Conservation (phyloP, 1,140 invertebrate genomes). For the Uloborus diversus region DNA sequence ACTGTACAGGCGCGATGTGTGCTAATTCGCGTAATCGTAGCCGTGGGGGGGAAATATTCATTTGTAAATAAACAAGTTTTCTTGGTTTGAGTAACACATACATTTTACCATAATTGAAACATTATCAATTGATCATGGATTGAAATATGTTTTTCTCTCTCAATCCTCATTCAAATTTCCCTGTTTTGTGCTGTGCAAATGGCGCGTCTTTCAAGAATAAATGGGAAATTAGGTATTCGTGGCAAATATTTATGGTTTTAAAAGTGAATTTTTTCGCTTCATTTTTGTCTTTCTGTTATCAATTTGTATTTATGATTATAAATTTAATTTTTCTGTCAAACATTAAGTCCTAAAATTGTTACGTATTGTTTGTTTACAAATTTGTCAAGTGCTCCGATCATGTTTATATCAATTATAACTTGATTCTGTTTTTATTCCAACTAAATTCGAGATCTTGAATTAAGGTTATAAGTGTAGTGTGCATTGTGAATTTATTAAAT, state of each 20-base stretch:
- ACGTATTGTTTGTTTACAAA: too few species aligned
- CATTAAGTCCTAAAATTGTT: too few species aligned
- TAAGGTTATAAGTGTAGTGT: too few species aligned
- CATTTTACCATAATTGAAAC: neutral
- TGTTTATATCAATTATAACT: too few species aligned
- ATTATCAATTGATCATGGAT: neutral
- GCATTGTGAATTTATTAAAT: too few species aligned
- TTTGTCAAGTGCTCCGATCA: too few species aligned
- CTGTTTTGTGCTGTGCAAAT: slow-evolving; percentile 43
- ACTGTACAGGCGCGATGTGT: slow-evolving; percentile 51
- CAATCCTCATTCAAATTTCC: slow-evolving; percentile 51
- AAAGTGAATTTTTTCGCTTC: too few species aligned
- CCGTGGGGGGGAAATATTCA: slow-evolving; percentile 29
- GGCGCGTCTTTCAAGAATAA: slow-evolving; percentile 54
- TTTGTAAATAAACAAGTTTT: slow-evolving; percentile 8
- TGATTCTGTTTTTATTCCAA: too few species aligned
- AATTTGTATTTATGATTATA: too few species aligned
- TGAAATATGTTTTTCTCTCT: neutral
- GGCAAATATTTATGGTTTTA: slow-evolving; percentile 12
- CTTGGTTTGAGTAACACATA: neutral
- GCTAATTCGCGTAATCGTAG: slow-evolving; percentile 47
- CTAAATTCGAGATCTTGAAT: too few species aligned
- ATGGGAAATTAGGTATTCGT: slow-evolving; percentile 32
- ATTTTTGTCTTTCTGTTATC: too few species aligned
- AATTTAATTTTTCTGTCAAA: too few species aligned